A percentile compares a stretch with the other conserved stretches of the same genome.
phyloP scores from a whole-genome alignment of 1,140 invertebrate species.

The Zophobas morio region DNA sequence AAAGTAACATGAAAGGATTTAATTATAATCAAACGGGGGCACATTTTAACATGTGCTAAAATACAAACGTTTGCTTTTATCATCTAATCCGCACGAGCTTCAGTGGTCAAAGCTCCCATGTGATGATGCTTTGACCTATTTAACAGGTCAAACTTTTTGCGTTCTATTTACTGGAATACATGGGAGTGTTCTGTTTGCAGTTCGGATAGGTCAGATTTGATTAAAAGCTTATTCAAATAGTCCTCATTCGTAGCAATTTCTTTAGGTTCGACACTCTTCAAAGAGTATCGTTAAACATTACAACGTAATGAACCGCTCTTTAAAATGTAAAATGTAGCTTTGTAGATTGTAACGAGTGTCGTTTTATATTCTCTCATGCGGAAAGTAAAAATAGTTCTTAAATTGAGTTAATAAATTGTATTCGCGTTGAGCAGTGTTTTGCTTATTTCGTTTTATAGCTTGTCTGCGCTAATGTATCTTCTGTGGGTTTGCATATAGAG shows the following conservation, averaged over 20 bases:
- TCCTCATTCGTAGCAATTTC: background rate
- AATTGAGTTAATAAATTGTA: no score
- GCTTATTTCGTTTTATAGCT: slow-evolving; percentile 29
- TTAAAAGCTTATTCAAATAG: slow-evolving; percentile 35
- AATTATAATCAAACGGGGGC: slow-evolving; percentile 14
- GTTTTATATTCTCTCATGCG: no score
- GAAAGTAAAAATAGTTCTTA: no score
- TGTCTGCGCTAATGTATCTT: slow-evolving; percentile 29
- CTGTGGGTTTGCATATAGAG: slow-evolving; percentile 44
- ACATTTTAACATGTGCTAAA: slow-evolving; percentile 30
- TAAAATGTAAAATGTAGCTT: no score
- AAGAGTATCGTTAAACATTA: background rate
- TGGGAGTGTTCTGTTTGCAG: slow-evolving; percentile 30
- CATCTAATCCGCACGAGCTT: slow-evolving; percentile 31
- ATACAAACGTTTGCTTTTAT: slow-evolving; percentile 27
- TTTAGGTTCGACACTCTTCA: background rate
- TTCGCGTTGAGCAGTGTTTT: slow-evolving; percentile 1
- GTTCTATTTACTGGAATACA: slow-evolving; percentile 37
- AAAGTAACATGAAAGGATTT: background rate
- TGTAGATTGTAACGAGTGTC: no score
- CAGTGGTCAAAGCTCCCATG: slow-evolving; percentile 35
- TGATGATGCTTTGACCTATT: slow-evolving; percentile 41
- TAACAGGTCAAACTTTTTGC: slow-evolving; percentile 33
- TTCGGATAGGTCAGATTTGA: slow-evolving; percentile 33
- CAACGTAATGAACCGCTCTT: no score